phyloP scores from a whole-genome alignment of 2,113 vertebrate species.

The Seriola dumerili region DNA sequence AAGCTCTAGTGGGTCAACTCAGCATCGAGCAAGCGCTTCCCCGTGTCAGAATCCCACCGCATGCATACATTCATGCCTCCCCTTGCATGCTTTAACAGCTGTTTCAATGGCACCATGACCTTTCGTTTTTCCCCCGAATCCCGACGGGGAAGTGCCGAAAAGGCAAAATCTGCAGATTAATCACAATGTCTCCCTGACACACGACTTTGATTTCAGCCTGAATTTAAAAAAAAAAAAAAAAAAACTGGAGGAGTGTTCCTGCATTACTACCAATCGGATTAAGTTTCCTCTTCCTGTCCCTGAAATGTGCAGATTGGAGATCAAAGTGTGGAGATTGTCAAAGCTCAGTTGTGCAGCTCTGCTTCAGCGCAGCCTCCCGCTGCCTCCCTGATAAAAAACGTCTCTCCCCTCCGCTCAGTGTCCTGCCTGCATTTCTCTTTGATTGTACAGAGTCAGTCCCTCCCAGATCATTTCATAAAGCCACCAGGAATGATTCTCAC shows the following conservation, averaged over 20 bases:
- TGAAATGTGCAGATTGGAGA: conserved; percentile 58
- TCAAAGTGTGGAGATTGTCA: conserved; percentile 64
- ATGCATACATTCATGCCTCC: conserved; percentile 58
- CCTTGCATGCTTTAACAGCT: conserved; percentile 30
- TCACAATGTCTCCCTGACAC: conserved; percentile 38
- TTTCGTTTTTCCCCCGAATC: conserved; percentile 22
- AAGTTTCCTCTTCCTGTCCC: conserved; percentile 39
- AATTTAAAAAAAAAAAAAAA: conserved; percentile 61
- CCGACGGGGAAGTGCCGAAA: conserved; percentile 14
- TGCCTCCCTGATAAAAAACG: conserved; percentile 48
- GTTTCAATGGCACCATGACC: conserved; percentile 32
- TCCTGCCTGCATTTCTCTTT: conserved; percentile 39
- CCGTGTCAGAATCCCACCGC: conserved; percentile 33
- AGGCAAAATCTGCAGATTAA: conserved; percentile 62
- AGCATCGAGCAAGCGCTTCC: background rate
- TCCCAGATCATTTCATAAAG: conserved; percentile 14
- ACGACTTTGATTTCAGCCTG: conserved; percentile 42
- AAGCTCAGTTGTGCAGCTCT: conserved; percentile 50
- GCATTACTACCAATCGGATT: conserved; percentile 66
- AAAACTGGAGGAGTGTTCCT: conserved; percentile 40
- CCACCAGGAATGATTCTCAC: background rate
- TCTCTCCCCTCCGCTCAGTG: conserved; percentile 42
- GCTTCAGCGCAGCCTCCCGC: conserved; percentile 53
- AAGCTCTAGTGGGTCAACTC: conserved; percentile 38
- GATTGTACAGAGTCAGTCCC: conserved; percentile 21